Evolutionary conservation across 1,140 invertebrate species (phyloP), one percentile per base, ranked within the genome.

Genomic region (Portunus trituberculatus): DNA sequence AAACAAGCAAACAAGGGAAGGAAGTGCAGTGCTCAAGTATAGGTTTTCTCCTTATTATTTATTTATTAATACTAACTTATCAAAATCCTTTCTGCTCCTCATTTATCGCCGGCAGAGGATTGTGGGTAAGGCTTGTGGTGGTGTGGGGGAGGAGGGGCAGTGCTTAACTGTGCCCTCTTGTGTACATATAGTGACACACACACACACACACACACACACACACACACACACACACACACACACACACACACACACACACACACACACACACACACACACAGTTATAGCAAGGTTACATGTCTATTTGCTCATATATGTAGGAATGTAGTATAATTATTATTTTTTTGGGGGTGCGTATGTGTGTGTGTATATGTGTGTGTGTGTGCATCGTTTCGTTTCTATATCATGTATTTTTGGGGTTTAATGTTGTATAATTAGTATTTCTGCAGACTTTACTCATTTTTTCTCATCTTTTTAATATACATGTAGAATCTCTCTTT

Each of bases 281-380:
- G 52, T 59, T 59, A 16, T 59, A 20, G 20, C 52, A 59, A 59
- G 52, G 20, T 12, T 59, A 59, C 20, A 59, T 59, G 52, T 59
- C 52, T 76, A 76, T 76, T 76, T 76, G 67, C 67, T 76, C 67
- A 76, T 76, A 76, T 76, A 76, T 39, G 39, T 76, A n/a, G 67
- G 67, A n/a, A n/a, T 76, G 67, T 59, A 59, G 52, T 76, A 76
- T 76, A 76, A n/a, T n/a, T 76, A 76, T 76, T 76, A 20, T 59
- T 16, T 59, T 59, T 59, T 20, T 59, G 10, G 10, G 10, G 39
- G 39, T 39, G 39, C 39, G 52, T 59, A 59, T 59, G 52, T 59
- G 2, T 76, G 20, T 76, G 20, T 76, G 59, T 76, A 76, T 76
- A n/a, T 52, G 52, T 59, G 16, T 59, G 52, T 59, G 52, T 76